Conservation (phyloP, 2,797 vertebrate genomes). For the Eulemur mongoz region DNA sequence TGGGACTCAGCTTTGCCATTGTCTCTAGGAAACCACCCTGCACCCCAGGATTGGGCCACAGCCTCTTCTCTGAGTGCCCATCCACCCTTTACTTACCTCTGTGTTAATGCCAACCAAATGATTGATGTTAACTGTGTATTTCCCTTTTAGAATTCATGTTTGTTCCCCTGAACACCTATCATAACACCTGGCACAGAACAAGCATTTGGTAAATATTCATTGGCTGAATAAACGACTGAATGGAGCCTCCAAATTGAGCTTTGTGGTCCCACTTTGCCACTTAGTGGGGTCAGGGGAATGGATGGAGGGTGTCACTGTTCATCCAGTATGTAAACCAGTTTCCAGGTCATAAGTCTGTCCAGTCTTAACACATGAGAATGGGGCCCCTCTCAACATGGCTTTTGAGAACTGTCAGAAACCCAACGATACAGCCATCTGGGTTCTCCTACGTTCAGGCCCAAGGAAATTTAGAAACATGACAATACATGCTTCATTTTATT, state of each 20-base stretch:
- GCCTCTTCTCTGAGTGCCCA: background rate
- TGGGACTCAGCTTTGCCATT: background rate
- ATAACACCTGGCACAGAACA: background rate
- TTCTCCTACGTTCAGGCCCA: background rate
- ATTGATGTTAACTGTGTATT: background rate
- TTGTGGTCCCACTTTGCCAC: background rate
- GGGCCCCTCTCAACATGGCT: background rate
- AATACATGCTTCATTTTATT: slow-evolving; percentile 29
- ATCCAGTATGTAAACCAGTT: background rate
- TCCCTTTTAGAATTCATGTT: slow-evolving; percentile 22
- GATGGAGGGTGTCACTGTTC: background rate
- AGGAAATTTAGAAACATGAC: background rate
- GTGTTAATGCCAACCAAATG: background rate
- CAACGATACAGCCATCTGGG: background rate
- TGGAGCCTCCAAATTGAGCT: background rate
- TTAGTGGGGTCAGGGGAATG: background rate
- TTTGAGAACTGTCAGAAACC: background rate
- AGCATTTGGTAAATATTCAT: background rate
- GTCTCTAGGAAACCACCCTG: background rate
- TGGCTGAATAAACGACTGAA: background rate
- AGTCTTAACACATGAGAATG: background rate
- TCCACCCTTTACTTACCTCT: background rate
- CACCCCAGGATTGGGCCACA: background rate
- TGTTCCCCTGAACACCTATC: background rate
- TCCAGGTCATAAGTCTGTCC: background rate